Evolutionary conservation across 2,797 vertebrate genomes (phyloP).

Genomic region (Poeciliopsis gracilis): DNA sequence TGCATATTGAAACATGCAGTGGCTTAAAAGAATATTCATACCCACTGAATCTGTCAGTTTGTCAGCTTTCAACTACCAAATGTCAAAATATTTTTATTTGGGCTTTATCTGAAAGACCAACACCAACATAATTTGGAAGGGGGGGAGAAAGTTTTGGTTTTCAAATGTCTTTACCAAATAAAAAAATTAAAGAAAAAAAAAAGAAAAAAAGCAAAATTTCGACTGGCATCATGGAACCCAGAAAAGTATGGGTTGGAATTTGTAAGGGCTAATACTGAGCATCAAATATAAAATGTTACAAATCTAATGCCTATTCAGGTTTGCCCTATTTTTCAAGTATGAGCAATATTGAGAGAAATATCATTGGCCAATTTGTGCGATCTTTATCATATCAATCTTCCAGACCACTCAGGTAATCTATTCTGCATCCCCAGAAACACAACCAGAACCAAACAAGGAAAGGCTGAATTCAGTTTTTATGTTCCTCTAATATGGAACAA

Average conservation of each 20-base stretch:
- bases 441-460: too few relatives aligned
- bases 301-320: not conserved
- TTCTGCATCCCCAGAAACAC: too few relatives aligned
- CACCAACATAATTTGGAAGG: not conserved
- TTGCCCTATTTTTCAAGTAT: not conserved
- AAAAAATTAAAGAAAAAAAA: too few relatives aligned
- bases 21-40: not conserved
- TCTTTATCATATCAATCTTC: not conserved
- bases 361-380: not conserved
- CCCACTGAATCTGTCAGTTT: too few relatives aligned
- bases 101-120: not conserved
- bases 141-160: not conserved
- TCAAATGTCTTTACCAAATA: too few relatives aligned
- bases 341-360: not conserved
- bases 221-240: not conserved
- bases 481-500: too few relatives aligned
- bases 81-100: too few relatives aligned
- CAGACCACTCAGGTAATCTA: too few relatives aligned
- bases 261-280: not conserved
- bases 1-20: slow-evolving; percentile 1
- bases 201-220: too few relatives aligned
- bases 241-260: not conserved
- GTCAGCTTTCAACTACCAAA: too few relatives aligned
- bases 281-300: not conserved
- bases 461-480: too few relatives aligned